A percentile compares a stretch with the other conserved stretches of the same genome.
These are phyloP conservation scores for Odocoileus hemionus DNA, from an alignment of 2,113 vertebrate species.

Conservation along the genomic window DNA sequence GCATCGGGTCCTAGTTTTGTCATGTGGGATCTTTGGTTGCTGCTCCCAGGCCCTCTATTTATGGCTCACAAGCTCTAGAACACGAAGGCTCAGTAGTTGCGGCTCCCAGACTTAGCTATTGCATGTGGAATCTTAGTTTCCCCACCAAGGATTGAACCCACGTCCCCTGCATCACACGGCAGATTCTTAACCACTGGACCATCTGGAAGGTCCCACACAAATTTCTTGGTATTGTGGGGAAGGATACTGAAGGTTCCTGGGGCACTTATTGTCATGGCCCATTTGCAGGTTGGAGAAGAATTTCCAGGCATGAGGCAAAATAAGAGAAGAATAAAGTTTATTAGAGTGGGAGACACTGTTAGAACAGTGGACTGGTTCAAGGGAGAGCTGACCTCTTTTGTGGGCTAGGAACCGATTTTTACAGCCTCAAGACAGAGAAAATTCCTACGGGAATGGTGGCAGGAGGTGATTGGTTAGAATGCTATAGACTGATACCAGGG, in stretches of 20 bases:
- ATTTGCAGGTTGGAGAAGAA: background rate
- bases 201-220: background rate
- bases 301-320: background rate
- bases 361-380: background rate
- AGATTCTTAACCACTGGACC: background rate
- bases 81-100: background rate
- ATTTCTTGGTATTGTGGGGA: background rate
- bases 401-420: background rate
- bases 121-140: background rate
- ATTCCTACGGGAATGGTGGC: background rate
- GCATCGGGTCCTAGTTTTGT: background rate
- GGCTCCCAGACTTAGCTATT: background rate
- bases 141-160: background rate
- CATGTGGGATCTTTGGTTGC: background rate
- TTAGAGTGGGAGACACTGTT: background rate
- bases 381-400: background rate
- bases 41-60: background rate
- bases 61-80: background rate
- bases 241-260: background rate
- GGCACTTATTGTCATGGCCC: background rate
- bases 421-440: background rate
- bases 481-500: background rate
- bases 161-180: background rate
- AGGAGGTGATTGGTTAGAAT: background rate
- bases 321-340: background rate